These are phyloP conservation scores for Conomelus anceps DNA, from an alignment of 2,888 invertebrate genomes.

Conservation along the genomic window DNA sequence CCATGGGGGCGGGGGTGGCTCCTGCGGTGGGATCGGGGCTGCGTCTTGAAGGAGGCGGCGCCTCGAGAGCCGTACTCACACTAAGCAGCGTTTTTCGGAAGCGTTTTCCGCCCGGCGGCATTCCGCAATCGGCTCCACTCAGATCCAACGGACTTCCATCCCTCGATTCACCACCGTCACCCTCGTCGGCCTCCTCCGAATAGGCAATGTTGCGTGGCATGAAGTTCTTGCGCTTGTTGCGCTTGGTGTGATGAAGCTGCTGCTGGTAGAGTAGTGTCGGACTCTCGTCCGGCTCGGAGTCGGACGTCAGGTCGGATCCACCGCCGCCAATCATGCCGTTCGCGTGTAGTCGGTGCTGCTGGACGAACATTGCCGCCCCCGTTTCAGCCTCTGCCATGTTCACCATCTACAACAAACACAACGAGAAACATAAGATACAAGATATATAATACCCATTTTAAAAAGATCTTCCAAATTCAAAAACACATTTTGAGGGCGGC, in stretches of 20 bases:
- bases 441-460: neutral
- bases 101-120: constrained; percentile 23
- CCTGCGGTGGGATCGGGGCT: constrained; percentile 13
- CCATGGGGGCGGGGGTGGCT: constrained; percentile 45
- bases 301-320: constrained; percentile 43
- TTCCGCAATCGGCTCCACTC: constrained; percentile 37
- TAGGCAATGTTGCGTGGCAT: constrained; percentile 63
- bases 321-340: constrained; percentile 46
- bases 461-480: no score
- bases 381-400: constrained; percentile 41
- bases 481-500: no score
- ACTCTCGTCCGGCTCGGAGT: constrained; percentile 47
- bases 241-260: constrained; percentile 46
- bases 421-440: neutral
- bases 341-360: constrained; percentile 51
- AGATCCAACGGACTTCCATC: constrained; percentile 39
- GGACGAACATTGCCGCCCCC: constrained; percentile 54
- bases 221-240: constrained; percentile 72
- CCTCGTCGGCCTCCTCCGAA: constrained; percentile 34
- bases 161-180: constrained; percentile 26
- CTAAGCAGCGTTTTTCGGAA: constrained; percentile 23
- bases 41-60: constrained; percentile 11
- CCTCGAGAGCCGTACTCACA: neutral
- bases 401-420: constrained; percentile 33
- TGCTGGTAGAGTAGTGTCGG: constrained; percentile 30